phyloP scores from a whole-genome alignment of 2,888 invertebrate species.

The Kryphioiulus occultus region DNA sequence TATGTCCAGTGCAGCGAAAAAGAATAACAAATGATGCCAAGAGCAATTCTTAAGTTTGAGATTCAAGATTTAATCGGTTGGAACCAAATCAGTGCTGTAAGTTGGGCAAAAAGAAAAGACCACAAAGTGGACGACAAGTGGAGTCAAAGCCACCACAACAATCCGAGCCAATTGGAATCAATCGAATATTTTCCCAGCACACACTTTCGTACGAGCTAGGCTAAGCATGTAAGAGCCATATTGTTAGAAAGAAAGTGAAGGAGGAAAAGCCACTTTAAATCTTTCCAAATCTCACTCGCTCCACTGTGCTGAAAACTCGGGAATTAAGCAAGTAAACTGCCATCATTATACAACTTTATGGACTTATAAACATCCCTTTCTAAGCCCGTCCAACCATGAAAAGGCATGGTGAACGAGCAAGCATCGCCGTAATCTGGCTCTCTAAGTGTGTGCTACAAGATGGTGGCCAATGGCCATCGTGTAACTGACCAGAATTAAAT shows the following conservation, averaged over 20 bases:
- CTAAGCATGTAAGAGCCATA: neutral
- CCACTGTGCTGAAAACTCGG: conserved; percentile 9
- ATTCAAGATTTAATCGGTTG: conserved; percentile 23
- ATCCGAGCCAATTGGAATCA: neutral
- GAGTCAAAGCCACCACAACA: neutral
- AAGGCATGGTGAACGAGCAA: neutral
- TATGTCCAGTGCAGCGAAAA: conserved; percentile 9
- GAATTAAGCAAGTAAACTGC: conserved; percentile 11
- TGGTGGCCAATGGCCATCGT: neutral
- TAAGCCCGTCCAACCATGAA: neutral
- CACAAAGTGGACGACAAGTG: conserved; percentile 17
- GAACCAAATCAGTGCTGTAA: conserved; percentile 23
- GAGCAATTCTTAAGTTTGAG: conserved; percentile 17
- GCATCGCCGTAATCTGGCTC: neutral
- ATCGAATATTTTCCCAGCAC: neutral
- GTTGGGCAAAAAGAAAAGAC: neutral
- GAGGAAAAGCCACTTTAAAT: neutral
- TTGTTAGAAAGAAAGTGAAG: neutral
- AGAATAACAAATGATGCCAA: conserved; percentile 23
- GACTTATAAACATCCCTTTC: conserved; percentile 17
- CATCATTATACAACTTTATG: conserved; percentile 1
- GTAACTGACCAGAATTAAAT: neutral
- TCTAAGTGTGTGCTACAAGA: neutral
- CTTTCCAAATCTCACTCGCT: conserved; percentile 9
- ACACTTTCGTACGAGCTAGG: neutral